Evolutionary conservation across 2,797 vertebrate species (phyloP), one percentile per base, ranked within the genome.

Genomic region (Melanotaenia nigrans): DNA sequence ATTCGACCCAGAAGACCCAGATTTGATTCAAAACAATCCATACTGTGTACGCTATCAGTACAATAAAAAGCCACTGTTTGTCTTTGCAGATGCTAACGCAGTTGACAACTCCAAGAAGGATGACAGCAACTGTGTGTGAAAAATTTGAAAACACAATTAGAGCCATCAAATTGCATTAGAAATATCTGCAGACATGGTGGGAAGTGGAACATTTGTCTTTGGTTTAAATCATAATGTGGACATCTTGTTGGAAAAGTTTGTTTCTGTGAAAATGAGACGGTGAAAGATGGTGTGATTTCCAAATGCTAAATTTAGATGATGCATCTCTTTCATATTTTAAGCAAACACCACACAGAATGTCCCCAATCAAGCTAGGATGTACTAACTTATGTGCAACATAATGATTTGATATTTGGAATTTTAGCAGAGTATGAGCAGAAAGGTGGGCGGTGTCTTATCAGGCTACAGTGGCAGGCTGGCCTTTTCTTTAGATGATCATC

Each of bases 71-170:
- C 84, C 75, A 86, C 16, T 1, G 0, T 20, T 12, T 7, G 1
- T 3, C 0, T 24, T 18, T 7, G 6, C 0, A 0, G 1, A 57
- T 18, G 9, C 57, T 18, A 25, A 47, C 55, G 45, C 12, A 51
- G 55, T 60, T 14, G 64, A 14, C 10, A 38, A 78, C 12, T 57
- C 32, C 72, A 22, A 80, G 6, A 64, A 83, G 82, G 38, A 90
- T 25, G 36, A 79, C 18, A 42, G 78, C 65, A 40, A 56, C 93
- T 93, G 79, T 45, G 60, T 28, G 47, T 6, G 54, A 53, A 79
- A 40, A 35, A 70, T 33, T 53, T 53, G 13, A 62, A 58, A 68
- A n/a, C 61, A 11, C 57, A 49, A 75, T 67, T 18, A 65, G 5
- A 58, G 11, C 22, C n/a, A 25, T 13, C 16, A n/a, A 56, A 8